Conservation (phyloP, 1,140 invertebrate species). For the Delia radicum region DNA sequence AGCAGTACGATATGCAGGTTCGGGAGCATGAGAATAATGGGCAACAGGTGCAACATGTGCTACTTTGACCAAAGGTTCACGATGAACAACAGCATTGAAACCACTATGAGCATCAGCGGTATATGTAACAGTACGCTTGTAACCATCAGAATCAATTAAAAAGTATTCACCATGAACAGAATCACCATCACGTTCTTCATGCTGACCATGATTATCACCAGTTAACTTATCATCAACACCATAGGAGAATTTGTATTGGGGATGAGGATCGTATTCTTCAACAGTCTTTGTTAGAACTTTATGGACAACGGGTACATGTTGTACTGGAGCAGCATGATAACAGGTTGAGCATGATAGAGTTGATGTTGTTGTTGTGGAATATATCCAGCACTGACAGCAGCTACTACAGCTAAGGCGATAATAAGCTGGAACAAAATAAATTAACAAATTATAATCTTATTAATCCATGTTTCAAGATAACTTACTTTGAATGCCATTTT, state of each 20-base stretch:
- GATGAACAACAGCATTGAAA: slow-evolving; percentile 54
- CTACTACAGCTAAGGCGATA: slow-evolving; percentile 41
- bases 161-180: slow-evolving; percentile 62
- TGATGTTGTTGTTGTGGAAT: slow-evolving; percentile 27
- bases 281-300: slow-evolving; percentile 31
- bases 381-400: slow-evolving; percentile 42
- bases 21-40: slow-evolving; percentile 24
- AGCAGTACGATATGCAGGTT: slow-evolving; percentile 15
- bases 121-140: slow-evolving; percentile 52
- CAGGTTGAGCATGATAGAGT: slow-evolving; percentile 38
- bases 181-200: slow-evolving; percentile 61
- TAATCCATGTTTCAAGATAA: background rate
- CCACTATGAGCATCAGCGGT: slow-evolving; percentile 48
- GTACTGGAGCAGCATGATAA: slow-evolving; percentile 31
- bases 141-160: slow-evolving; percentile 53
- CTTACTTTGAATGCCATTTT: slow-evolving; percentile 51
- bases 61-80: slow-evolving; percentile 42
- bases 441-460: background rate
- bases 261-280: slow-evolving; percentile 47
- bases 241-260: slow-evolving; percentile 61
- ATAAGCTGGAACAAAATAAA: slow-evolving; percentile 38
- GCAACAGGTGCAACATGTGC: slow-evolving; percentile 35
- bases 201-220: slow-evolving; percentile 62
- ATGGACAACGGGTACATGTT: slow-evolving; percentile 17
- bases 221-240: slow-evolving; percentile 59